Evolutionary conservation across 2,797 vertebrate genomes (phyloP).

Genomic region (Sarcophilus harrisii): DNA sequence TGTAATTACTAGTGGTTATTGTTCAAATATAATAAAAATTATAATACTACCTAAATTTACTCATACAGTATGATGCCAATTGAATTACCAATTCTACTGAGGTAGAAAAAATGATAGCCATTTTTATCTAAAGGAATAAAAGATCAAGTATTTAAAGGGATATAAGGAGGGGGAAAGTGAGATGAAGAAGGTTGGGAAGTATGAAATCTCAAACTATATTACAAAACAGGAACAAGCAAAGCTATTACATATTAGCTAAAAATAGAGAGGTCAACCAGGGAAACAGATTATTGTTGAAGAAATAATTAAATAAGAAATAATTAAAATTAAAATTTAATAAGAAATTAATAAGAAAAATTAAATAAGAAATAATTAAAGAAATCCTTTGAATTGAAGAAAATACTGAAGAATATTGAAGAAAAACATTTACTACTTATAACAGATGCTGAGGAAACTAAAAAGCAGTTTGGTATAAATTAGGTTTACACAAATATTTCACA

Average conservation of each 20-base stretch:
- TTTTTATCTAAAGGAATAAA: not conserved
- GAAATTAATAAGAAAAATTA: too few relatives aligned
- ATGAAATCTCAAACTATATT: not conserved
- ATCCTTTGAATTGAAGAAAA: too few relatives aligned
- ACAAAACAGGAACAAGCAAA: not conserved
- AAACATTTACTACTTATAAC: not conserved
- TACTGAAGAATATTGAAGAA: not conserved
- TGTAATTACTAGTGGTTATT: not conserved
- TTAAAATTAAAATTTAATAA: too few relatives aligned
- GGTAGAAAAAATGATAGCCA: not conserved
- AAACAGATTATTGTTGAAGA: not conserved
- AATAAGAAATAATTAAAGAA: too few relatives aligned
- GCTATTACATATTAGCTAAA: not conserved
- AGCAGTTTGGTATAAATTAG: not conserved
- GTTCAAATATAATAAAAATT: not conserved
- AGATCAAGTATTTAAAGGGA: not conserved
- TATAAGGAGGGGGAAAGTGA: not conserved
- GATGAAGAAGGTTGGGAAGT: not conserved
- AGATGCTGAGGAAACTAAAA: not conserved
- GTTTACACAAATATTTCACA: not conserved
- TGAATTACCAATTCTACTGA: not conserved
- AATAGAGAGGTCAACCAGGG: not conserved
- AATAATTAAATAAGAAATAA: too few relatives aligned
- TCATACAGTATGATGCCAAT: not conserved
- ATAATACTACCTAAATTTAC: not conserved